Base-by-base conservation (phyloP, 2,797 vertebrate species). In the Epinephelus malabaricus region DNA sequence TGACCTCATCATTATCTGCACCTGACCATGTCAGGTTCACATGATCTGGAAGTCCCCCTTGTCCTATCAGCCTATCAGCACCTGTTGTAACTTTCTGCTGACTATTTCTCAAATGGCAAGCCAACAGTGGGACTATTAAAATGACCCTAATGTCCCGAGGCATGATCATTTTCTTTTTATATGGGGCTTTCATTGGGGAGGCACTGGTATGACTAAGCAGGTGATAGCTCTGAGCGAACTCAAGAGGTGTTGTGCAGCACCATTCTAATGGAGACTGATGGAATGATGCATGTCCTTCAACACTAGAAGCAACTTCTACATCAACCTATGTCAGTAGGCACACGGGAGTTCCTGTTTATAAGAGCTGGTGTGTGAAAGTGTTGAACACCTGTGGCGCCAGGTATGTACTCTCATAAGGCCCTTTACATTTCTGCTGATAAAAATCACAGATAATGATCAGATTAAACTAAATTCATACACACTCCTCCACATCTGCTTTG, bases 401-500 rank as follows among this genome's bases (percentile, higher is more conserved):
- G 25, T 9, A 3, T 46, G 21, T 5, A 15, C 23, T 45, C 58
- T 10, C 19, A 14, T 18, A 46, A 10, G 12, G 23, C 23, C 18
- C 40, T 58, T 54, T 43, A n/a, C 30, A 43, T 14, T 21, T 27
- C 47, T 51, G 46, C 56, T 53, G 58, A 61, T 27, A 5, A 62
- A 62, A 53, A 72, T 45, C 59, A 54, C 59, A 69, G 27, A 51
- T 14, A 46, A 50, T 49, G n/a, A 27, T 27, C 43, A 6, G 45
- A 34, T 58, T 25, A 51, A 19, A 17, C 30, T 27, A 18, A 43
- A 45, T 12, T 27, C 25, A 59, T 55, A 61, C 46, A 17, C 18
- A 3, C 0, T 30, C 18, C 2, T 46, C 25, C 70, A 73, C 17
- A 53, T 61, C 23, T 17, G 5, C 30, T 27, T 34, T 21, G 38